Base-by-base conservation (phyloP, 2,888 invertebrate species). In the Pomacea canaliculata region DNA sequence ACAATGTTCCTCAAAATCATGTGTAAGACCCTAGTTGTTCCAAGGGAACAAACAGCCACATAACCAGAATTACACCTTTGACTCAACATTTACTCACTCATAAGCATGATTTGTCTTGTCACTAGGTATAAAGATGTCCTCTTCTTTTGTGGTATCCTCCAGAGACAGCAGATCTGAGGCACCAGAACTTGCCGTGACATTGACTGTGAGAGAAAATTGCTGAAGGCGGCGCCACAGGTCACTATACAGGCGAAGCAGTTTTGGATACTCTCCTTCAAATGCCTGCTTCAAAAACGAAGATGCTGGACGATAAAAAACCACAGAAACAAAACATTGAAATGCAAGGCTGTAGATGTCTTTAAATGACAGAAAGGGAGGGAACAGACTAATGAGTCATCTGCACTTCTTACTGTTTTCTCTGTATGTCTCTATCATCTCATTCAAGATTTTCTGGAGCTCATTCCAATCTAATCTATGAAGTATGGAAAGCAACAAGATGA, bases 221-320 rank as follows among this genome's bases (percentile, higher is more conserved):
- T 94, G 94, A 5, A 96, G 91, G 83, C 94, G 93, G 78, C 94
- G 93, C 81, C 94, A 93, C 84, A 96, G 92, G 87, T 96, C 96
- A 88, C 94, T 93, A 90, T 95, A 96, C 83, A 95, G 93, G 86
- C 95, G 94, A n/a, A 97, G 91, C 63, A 97, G 92, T 90, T 95
- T 96, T 9, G 96, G 96, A 90, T 94, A 97, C 89, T 97, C 96
- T 76, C 95, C 95, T 91, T 97, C 96, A 76, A 97, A 92, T 76
- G 95, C 94, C 90, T 96, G 96, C 86, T 94, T 95, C 67, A 96
- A 93, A 80, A 90, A 89, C 48, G 87, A 86, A 23, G 89, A 88
- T 27, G 82, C 90, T 90, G 81, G 13, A 63, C 4, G n/a, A 60
- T 19, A 18, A 60, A 18, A 2, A 60, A 60, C 23, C 27, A 19